These are phyloP conservation scores for Lepidochitona cinerea DNA, from an alignment of 2,888 invertebrate species.

Conservation along the genomic window DNA sequence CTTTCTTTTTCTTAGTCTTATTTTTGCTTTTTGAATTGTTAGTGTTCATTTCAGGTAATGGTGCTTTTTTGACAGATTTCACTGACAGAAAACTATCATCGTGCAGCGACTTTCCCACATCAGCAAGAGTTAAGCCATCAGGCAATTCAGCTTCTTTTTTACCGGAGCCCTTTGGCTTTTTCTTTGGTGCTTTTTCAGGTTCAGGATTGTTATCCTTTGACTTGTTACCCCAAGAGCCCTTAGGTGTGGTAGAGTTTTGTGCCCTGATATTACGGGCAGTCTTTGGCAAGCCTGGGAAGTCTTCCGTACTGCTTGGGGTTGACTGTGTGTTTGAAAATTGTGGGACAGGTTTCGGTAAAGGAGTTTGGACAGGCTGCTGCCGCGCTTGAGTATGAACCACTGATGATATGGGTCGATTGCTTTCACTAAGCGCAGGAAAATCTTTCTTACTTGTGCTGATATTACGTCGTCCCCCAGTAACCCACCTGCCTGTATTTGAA, in stretches of 20 bases:
- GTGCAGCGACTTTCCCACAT: background rate
- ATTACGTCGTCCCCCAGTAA: background rate
- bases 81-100: background rate
- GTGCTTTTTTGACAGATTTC: background rate
- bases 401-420: background rate
- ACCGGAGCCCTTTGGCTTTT: background rate
- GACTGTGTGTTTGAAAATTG: background rate
- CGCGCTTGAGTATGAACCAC: background rate
- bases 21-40: constrained; percentile 42
- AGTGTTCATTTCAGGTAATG: background rate
- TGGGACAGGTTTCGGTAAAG: background rate
- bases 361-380: background rate
- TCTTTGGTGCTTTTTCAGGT: background rate
- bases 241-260: background rate
- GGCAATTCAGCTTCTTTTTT: background rate
- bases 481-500: background rate
- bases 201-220: background rate
- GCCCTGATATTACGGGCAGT: background rate
- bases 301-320: background rate
- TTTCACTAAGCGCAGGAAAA: constrained; percentile 9
- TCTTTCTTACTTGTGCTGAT: background rate
- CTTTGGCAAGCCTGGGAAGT: constrained; percentile 10
- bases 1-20: constrained; percentile 63
- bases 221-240: background rate
- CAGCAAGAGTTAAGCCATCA: background rate